Evolutionary conservation across 2,797 vertebrate genomes (phyloP), one percentile per base, ranked within the genome.

Genomic region (Siniperca scherzeri): DNA sequence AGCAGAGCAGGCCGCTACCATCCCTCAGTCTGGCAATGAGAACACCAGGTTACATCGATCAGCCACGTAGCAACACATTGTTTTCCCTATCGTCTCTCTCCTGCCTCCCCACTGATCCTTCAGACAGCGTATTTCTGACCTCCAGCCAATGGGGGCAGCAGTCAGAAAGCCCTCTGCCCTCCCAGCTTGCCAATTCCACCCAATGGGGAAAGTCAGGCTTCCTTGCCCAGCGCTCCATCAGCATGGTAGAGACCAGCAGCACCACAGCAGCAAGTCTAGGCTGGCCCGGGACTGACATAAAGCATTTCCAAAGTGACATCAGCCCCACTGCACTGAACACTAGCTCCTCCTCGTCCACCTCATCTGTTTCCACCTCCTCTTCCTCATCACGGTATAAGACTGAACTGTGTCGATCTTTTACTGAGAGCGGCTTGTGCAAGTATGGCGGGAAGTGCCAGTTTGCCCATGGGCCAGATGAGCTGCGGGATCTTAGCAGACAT

Each of bases 401-500:
- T 2, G 96, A 97, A 81, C 91, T 97, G 52, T 97, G 96, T 69
- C 96, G 96, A 21, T 96, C 96, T 1, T 97, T 95, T 61, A 95
- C 95, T 0, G 96, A 97, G 84, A 95, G 92, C 3, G 96, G 96
- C 3, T 46, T 92, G 80, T 97, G 96, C 92, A 97, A 97, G 84
- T 97, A 97, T 0, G 96, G 96, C 0, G 89, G 93, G 3, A 97
- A 96, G 89, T 97, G 96, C 88, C 96, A 97, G 92, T 97, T 97
- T 25, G 96, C 96, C 7, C 96, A 97, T 0, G 96, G 96, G 4
- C 3, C 33, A 0, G 93, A 95, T 0, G 96, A 97, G 91, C 93
- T 96, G 40, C 95, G 96, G 1, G 95, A 96, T 50, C 94, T 97
- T 0, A 96, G 82, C 88, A 84, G 96, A 3, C 96, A 97, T 52